Percentiles rank a stretch among this genome's conserved stretches.
Evolutionary conservation across 1,140 invertebrate species (phyloP).

Genomic region (Gryon sp.): DNA sequence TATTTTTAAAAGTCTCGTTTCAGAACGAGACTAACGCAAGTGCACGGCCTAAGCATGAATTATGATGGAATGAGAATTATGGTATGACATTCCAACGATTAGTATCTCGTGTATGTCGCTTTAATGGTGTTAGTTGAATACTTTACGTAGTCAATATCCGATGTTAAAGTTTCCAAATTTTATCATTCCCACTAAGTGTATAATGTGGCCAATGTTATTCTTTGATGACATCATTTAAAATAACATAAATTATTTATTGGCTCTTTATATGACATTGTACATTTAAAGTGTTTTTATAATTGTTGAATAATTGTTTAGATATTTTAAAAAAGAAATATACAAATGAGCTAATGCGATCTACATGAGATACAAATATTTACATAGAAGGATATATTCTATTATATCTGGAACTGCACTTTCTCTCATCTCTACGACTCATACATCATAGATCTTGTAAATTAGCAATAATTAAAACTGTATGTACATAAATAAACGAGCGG

Average conservation of each 20-base stretch:
- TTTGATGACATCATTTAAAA: too few relatives aligned
- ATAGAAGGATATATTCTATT: constrained; percentile 37
- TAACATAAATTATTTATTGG: too few relatives aligned
- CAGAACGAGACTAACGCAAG: constrained; percentile 45
- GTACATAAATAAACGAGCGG: constrained; percentile 67
- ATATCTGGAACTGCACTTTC: constrained; percentile 42
- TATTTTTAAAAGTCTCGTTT: constrained; percentile 42
- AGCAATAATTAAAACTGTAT: constrained; percentile 70
- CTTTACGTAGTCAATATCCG: not conserved
- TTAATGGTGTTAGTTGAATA: not conserved
- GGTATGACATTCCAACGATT: constrained; percentile 29
- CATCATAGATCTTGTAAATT: constrained; percentile 69
- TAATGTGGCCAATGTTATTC: too few relatives aligned
- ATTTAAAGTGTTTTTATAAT: too few relatives aligned
- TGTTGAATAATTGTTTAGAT: too few relatives aligned
- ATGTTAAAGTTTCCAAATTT: too few relatives aligned
- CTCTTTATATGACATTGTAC: too few relatives aligned
- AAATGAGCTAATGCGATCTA: not conserved
- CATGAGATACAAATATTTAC: constrained; percentile 21
- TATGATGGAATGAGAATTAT: constrained; percentile 33
- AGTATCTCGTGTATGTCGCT: constrained; percentile 29
- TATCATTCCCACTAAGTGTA: too few relatives aligned
- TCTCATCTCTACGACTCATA: constrained; percentile 51
- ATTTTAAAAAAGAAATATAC: too few relatives aligned
- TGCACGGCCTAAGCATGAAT: constrained; percentile 59